Evolutionary conservation across 2,888 invertebrate genomes (phyloP), one percentile per base, ranked within the genome.

Genomic region (Synergus umbraculus): DNA sequence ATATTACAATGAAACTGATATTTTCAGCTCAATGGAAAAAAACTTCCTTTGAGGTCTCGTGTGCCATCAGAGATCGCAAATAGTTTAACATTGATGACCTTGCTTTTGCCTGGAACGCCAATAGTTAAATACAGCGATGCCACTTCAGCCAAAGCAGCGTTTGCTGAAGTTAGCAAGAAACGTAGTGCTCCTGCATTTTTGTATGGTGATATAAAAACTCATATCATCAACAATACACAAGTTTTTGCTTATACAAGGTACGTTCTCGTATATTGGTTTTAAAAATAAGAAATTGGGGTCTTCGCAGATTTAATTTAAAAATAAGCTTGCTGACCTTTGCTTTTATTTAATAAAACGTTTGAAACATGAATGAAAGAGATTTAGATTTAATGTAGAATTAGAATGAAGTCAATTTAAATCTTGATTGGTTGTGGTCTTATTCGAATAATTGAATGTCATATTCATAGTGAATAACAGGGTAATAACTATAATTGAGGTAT

Each of bases 71-170:
- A 93, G 76, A 92, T 94, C 73, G 91, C 94, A 54, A 95, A 95
- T 37, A 94, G 93, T 41, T 86, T 94, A 67, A 93, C 93, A 83
- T 92, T 96, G 88, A 94, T 98, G 88, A 94, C 96, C 69, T 93
- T 97, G 89, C 92, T 98, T 79, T 92, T 98, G 83, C 97, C 97
- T 0, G 98, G 98, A 66, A 95, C 96, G 7, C 96, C 97, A 0
- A 93, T 97, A 78, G 83, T 94, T 1, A 85, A 82, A 29, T 46
- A 91, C 12, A 88, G 91, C 0, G 93, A 94, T 79, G 77, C 79
- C 18, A 76, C 29, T 29, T 58, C 88, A 49, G 85, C 87, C 4
- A 85, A 84, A n/a, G 78, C 83, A 0, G 87, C 89, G 49, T 93
- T 93, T 85, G 87, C 90, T 63, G 91, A 90, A 15, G 88, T 94